Base-by-base conservation (phyloP, 2,113 vertebrate species). In the Rhagologus leucostigma region DNA sequence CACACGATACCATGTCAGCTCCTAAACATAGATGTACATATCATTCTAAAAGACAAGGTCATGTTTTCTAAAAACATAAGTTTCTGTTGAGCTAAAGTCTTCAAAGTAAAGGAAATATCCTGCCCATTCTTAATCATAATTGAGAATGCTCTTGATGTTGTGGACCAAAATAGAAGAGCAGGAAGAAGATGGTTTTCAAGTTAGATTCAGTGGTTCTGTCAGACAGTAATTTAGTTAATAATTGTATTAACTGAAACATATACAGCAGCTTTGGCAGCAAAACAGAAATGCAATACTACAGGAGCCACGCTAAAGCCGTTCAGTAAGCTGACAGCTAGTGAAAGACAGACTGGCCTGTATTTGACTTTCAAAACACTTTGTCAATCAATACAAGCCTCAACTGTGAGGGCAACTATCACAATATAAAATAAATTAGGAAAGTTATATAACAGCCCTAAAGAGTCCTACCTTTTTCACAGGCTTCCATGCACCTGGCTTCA, bases 241-340 rank as follows among this genome's bases (percentile, higher is more conserved):
- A 91, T 64, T 94, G 18, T 71, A 89, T 93, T 94, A 95, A 85
- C 65, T 47, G 87, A 91, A 94, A 91, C 50, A 89, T 53, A 69
- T 33, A 73, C 70, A 79, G 93, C 39, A 87, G 81, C 53, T 91
- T 50, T 89, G 91, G 93, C 84, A 83, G 62, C 52, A 91, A 19
- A 73, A 67, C 63, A 95, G 89, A 87, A 95, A 93, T 42, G n/a
- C 37, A 69, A 89, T 7, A 84, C 80, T 65, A 26, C 46, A 71
- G 70, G 46, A 94, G 65, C 69, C 20, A 6, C 63, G 47, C 68
- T 93, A 59, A 60, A 84, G 68, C 86, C 55, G 20, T 22, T 82
- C 35, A 71, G 35, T 27, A 60, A 87, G 29, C 84, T 68, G 74
- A 85, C 81, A 90, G 89, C 76, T 91, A 84, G 27, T 87, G 41